Percentiles rank a stretch among this genome's conserved stretches.
phyloP scores from a whole-genome alignment of 2,888 invertebrate genomes.

The Drosophila recens region DNA sequence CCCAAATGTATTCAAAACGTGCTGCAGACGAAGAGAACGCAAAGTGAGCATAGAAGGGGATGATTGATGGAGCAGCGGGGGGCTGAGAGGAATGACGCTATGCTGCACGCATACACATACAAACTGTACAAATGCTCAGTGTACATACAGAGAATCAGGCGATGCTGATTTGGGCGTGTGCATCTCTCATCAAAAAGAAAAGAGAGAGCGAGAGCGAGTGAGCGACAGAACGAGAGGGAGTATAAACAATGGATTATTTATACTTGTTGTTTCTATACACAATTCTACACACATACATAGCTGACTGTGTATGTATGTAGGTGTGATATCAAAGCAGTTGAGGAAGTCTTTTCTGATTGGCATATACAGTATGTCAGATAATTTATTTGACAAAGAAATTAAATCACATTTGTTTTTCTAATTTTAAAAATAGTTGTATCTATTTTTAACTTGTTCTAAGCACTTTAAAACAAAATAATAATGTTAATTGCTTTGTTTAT shows the following conservation, averaged over 20 bases:
- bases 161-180: slow-evolving; percentile 66
- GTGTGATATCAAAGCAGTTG: slow-evolving; percentile 30
- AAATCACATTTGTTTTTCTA: background rate
- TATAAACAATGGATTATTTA: slow-evolving; percentile 50
- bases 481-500: background rate
- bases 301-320: background rate
- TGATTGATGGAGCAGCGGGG: background rate
- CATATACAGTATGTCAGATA: background rate
- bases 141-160: slow-evolving; percentile 66
- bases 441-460: no score
- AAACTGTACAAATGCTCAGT: slow-evolving; percentile 17
- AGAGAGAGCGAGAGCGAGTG: background rate
- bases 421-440: background rate
- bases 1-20: slow-evolving; percentile 9
- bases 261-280: slow-evolving; percentile 15
- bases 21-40: slow-evolving; percentile 3
- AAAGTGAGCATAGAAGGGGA: slow-evolving; percentile 4
- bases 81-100: slow-evolving; percentile 1
- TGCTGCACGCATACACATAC: background rate
- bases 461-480: background rate
- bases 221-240: background rate
- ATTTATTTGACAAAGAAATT: background rate
- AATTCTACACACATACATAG: background rate
- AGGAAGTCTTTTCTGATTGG: slow-evolving; percentile 55
- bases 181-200: slow-evolving; percentile 22